phyloP scores from a whole-genome alignment of 2,888 invertebrate genomes.

The Cryptus armator region DNA sequence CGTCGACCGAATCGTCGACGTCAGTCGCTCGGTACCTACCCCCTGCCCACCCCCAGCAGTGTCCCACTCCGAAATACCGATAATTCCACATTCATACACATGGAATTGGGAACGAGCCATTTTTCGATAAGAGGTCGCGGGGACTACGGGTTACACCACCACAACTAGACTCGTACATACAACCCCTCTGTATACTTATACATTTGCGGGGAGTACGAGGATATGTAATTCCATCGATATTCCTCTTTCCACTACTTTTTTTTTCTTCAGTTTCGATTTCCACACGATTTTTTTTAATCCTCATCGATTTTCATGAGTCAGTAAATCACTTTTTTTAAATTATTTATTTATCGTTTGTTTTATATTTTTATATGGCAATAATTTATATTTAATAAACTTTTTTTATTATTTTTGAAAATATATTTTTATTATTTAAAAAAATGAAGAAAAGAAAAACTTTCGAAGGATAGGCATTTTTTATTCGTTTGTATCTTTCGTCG shows the following conservation, averaged over 20 bases:
- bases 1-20: conserved; percentile 62
- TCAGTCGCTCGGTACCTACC: conserved; percentile 50
- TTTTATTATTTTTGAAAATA: too few species aligned
- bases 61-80: conserved; percentile 62
- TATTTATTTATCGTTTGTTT: too few species aligned
- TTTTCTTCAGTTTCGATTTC: conserved; percentile 21
- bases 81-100: conserved; percentile 68
- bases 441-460: too few species aligned
- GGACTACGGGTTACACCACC: conserved; percentile 32
- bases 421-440: too few species aligned
- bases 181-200: conserved; percentile 7
- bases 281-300: conserved; percentile 14
- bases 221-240: neutral
- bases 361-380: too few species aligned
- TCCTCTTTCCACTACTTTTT: neutral
- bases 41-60: conserved; percentile 7
- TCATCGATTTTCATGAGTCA: conserved; percentile 26
- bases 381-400: too few species aligned
- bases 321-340: too few species aligned
- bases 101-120: conserved; percentile 67
- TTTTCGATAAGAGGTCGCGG: conserved; percentile 63
- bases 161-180: conserved; percentile 28
- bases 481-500: too few species aligned
- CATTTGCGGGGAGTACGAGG: neutral
- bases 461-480: too few species aligned